Evolutionary conservation across 2,113 vertebrate species (phyloP).

Genomic region (Lichenostomus cassidix): DNA sequence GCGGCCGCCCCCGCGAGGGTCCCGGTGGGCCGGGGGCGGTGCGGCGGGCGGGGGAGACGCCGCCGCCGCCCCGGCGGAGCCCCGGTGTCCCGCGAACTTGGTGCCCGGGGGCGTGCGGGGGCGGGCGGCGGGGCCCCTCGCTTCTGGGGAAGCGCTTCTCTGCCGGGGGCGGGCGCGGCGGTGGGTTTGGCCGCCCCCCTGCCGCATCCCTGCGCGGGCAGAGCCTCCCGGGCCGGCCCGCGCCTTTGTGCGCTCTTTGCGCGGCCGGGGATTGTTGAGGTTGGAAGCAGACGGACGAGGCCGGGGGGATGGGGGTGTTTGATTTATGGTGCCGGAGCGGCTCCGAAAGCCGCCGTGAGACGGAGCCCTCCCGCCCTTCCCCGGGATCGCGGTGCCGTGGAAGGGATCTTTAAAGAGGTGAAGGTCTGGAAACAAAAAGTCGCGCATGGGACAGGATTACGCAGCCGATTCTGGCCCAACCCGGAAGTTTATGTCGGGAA

Average conservation of each 20-base stretch:
- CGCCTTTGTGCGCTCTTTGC: background rate
- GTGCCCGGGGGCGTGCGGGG: too few relatives aligned
- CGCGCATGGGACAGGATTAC: slow-evolving; percentile 51
- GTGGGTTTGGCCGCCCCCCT: too few relatives aligned
- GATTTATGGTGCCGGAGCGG: background rate
- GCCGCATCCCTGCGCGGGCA: background rate
- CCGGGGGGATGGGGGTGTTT: background rate
- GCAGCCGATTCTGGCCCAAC: slow-evolving; percentile 71
- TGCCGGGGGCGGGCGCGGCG: too few relatives aligned
- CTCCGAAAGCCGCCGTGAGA: background rate
- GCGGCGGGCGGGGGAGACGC: too few relatives aligned
- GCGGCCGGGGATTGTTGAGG: background rate
- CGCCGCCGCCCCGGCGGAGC: too few relatives aligned
- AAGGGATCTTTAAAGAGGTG: background rate
- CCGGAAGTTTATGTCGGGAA: slow-evolving; percentile 83
- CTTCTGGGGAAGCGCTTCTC: too few relatives aligned
- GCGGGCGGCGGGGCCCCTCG: too few relatives aligned
- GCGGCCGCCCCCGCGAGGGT: too few relatives aligned
- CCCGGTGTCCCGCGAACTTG: too few relatives aligned
- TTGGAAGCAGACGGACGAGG: background rate
- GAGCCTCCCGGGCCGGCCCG: background rate
- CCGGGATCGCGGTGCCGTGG: background rate
- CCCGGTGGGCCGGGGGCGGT: too few relatives aligned
- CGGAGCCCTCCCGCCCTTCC: background rate
- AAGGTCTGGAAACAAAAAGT: slow-evolving; percentile 44